Conservation (phyloP, 2,888 invertebrate species). For the Taenaris catops region DNA sequence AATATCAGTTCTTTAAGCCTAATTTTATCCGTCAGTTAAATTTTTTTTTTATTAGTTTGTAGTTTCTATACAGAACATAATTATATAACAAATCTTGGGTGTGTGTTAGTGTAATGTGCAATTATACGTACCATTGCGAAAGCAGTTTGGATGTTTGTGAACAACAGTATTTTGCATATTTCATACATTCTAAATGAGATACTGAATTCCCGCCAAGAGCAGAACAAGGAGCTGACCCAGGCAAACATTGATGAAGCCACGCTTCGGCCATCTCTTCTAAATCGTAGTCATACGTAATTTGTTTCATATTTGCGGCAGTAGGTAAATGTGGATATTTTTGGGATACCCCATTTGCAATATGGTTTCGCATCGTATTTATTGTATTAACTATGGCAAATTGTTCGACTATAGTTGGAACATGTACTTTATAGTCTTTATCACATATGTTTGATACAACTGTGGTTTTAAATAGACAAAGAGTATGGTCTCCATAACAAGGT, state of each 20-base stretch:
- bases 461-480: slow-evolving; percentile 53
- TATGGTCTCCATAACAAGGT: slow-evolving; percentile 67
- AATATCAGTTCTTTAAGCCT: too few species aligned
- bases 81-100: too few species aligned
- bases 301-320: slow-evolving; percentile 60
- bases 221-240: slow-evolving; percentile 60
- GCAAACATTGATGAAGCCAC: slow-evolving; percentile 63
- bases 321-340: slow-evolving; percentile 50
- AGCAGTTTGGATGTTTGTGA: slow-evolving; percentile 26
- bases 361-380: slow-evolving; percentile 63
- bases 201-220: slow-evolving; percentile 51
- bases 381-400: slow-evolving; percentile 52
- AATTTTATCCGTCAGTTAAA: too few species aligned
- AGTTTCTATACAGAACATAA: too few species aligned
- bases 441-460: slow-evolving; percentile 44
- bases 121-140: slow-evolving; percentile 39
- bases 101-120: too few species aligned
- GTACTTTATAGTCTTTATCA: slow-evolving; percentile 38
- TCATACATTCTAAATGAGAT: slow-evolving; percentile 60
- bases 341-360: slow-evolving; percentile 47
- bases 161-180: slow-evolving; percentile 52
- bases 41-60: too few species aligned
- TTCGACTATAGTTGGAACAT: slow-evolving; percentile 38
- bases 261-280: slow-evolving; percentile 53
- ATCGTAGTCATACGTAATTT: slow-evolving; percentile 59